Evolutionary conservation across 2,113 vertebrate genomes (phyloP).

Genomic region (Rhynchopsitta pachyrhyncha): DNA sequence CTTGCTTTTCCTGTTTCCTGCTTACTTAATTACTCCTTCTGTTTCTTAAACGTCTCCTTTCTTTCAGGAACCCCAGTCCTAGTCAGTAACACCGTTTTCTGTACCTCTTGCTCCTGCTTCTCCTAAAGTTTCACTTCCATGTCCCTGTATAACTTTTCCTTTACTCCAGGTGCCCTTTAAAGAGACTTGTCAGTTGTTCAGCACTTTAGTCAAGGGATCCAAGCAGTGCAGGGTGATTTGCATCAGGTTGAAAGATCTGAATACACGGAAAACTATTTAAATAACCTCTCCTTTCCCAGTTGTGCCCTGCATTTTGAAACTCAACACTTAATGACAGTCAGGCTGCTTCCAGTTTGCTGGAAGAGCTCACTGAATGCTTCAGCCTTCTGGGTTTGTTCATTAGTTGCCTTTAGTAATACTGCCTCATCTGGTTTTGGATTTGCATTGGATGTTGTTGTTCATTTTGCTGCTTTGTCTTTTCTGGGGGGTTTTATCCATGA

Average conservation of each 20-base stretch:
- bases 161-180: background rate
- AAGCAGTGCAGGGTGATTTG: background rate
- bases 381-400: background rate
- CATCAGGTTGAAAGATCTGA: background rate
- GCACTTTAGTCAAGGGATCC: background rate
- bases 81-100: background rate
- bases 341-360: background rate
- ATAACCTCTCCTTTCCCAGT: background rate
- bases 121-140: background rate
- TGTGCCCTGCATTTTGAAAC: background rate
- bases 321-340: background rate
- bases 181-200: background rate
- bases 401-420: background rate
- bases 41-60: background rate
- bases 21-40: background rate
- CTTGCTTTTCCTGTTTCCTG: background rate
- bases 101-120: background rate
- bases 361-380: background rate
- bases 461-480: background rate
- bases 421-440: background rate
- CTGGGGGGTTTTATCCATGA: background rate
- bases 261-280: slow-evolving; percentile 10
- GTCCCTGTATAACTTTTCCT: background rate
- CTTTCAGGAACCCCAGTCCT: background rate
- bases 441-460: background rate